phyloP scores from a whole-genome alignment of 2,113 vertebrate species.

The Micromys minutus region DNA sequence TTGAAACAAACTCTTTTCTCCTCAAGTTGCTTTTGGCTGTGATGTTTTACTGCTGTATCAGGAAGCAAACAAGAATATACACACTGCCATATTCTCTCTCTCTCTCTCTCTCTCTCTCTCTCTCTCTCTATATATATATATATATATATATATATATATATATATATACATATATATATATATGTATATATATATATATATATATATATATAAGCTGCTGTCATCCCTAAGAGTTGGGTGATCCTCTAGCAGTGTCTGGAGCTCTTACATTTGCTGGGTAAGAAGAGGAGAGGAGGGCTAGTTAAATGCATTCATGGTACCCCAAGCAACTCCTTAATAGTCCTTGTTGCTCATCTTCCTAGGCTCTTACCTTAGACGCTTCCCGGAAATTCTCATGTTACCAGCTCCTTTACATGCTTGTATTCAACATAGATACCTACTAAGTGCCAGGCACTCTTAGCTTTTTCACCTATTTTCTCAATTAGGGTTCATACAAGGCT shows the following conservation, averaged over 20 bases:
- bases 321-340: neutral
- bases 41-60: neutral
- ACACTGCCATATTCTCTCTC: neutral
- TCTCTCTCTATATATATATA: too few species aligned
- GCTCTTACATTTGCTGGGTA: neutral
- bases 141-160: too few species aligned
- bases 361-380: neutral
- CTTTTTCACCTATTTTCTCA: neutral
- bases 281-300: neutral
- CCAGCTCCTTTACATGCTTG: neutral
- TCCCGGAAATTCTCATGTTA: neutral
- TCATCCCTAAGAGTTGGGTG: fast-evolving
- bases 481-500: neutral
- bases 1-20: neutral
- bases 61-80: neutral
- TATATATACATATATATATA: too few species aligned
- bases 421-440: neutral
- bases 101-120: too few species aligned
- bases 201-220: neutral
- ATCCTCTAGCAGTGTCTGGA: neutral
- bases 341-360: constrained; percentile 26
- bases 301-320: neutral
- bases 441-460: neutral
- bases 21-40: too few species aligned
- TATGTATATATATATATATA: too few species aligned